Evolutionary conservation across 2,888 invertebrate genomes (phyloP).

Genomic region (Troides aeacus): DNA sequence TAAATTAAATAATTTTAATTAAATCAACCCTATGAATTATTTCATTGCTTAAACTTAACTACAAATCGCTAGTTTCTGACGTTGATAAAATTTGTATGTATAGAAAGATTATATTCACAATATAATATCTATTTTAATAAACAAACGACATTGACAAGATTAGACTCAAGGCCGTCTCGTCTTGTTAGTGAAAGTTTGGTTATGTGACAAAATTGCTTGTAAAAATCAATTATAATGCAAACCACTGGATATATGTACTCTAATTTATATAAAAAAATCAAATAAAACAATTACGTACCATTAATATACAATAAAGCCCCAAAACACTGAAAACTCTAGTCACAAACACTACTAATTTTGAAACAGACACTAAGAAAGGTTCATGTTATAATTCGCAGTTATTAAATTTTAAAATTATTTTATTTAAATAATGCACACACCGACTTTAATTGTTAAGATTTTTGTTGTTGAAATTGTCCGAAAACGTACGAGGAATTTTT

Average conservation of each 20-base stretch:
- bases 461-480: constrained; percentile 38
- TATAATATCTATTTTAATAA: constrained; percentile 53
- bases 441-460: not conserved
- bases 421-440: constrained; percentile 10
- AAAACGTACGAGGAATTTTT: constrained; percentile 47
- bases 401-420: not conserved
- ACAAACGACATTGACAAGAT: constrained; percentile 75
- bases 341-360: constrained; percentile 5
- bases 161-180: constrained; percentile 77
- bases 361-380: constrained; percentile 27
- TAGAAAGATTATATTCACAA: constrained; percentile 33
- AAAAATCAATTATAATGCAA: constrained; percentile 31
- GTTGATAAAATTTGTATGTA: not conserved
- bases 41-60: not conserved
- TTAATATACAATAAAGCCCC: not conserved
- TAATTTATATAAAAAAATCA: constrained; percentile 19
- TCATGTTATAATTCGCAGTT: constrained; percentile 5
- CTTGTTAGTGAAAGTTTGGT: constrained; percentile 68
- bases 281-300: constrained; percentile 21
- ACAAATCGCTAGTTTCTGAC: not conserved
- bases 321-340: constrained; percentile 22
- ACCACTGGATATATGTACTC: constrained; percentile 6
- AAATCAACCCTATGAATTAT: not conserved
- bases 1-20: too few relatives aligned
- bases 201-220: constrained; percentile 45